Evolutionary conservation across 2,113 vertebrate species (phyloP).

Genomic region (Scomber japonicus): DNA sequence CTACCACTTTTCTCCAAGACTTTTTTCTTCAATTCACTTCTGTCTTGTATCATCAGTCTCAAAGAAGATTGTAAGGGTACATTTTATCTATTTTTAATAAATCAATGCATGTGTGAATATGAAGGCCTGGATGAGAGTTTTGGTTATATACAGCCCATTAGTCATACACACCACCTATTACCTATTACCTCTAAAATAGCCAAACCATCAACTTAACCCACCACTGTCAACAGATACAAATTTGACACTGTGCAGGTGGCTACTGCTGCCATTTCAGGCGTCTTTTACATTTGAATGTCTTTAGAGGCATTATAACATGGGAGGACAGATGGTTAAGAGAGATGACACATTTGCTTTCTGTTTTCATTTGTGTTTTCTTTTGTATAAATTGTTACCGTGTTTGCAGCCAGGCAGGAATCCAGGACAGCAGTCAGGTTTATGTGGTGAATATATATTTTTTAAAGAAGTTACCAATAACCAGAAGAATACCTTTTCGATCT

Average conservation of each 20-base stretch:
- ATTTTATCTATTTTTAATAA: not conserved
- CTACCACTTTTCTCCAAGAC: not conserved
- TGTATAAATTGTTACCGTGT: not conserved
- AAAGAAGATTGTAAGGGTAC: not conserved
- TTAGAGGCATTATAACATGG: not conserved
- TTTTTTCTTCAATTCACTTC: not conserved
- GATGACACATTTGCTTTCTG: too few relatives aligned
- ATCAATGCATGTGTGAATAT: not conserved
- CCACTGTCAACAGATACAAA: slow-evolving; percentile 5
- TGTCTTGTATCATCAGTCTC: not conserved
- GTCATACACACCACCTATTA: not conserved
- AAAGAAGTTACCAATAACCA: too few relatives aligned
- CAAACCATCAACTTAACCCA: not conserved
- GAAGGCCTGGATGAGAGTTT: not conserved
- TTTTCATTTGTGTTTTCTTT: not conserved
- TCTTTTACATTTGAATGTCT: too few relatives aligned
- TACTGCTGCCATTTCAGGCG: not conserved
- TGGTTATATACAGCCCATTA: not conserved
- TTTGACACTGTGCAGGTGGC: not conserved
- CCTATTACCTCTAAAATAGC: slow-evolving; percentile 25
- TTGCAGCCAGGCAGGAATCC: too few relatives aligned
- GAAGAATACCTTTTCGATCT: too few relatives aligned
- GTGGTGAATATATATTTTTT: not conserved
- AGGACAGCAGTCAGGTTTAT: not conserved
- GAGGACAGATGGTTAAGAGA: not conserved